Evolutionary conservation across 1,140 invertebrate genomes (phyloP).

Genomic region (Chironomus tepperi): DNA sequence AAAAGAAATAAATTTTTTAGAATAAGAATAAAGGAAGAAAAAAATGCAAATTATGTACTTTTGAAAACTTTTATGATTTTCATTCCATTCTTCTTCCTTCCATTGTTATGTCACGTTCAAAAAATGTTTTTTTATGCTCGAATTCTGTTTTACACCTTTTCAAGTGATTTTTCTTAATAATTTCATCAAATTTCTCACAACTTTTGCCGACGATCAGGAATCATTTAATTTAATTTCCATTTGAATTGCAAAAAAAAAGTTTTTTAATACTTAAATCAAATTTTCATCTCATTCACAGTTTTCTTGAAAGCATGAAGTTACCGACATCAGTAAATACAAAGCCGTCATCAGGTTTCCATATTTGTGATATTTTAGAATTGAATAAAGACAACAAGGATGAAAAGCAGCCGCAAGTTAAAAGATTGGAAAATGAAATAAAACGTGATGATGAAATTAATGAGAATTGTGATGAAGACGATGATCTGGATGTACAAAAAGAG

Average conservation of each 20-base stretch:
- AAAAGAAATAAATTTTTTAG: too few species aligned
- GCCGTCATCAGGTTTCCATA: slow-evolving; percentile 48
- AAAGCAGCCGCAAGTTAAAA: not conserved
- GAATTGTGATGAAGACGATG: slow-evolving; percentile 28
- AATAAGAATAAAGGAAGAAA: too few species aligned
- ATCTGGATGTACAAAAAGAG: not conserved
- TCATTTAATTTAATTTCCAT: not conserved
- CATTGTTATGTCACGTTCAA: not conserved
- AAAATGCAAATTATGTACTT: too few species aligned
- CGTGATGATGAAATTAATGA: not conserved
- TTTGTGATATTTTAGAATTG: slow-evolving; percentile 54
- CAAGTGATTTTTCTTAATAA: not conserved
- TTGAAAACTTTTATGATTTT: not conserved
- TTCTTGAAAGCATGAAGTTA: slow-evolving; percentile 59
- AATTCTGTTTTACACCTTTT: not conserved
- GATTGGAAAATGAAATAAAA: not conserved
- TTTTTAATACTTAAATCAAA: slow-evolving; percentile 1
- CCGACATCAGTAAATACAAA: slow-evolving; percentile 38
- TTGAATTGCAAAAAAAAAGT: not conserved
- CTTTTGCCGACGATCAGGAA: not conserved
- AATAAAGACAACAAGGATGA: slow-evolving; percentile 32
- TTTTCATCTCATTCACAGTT: slow-evolving; percentile 39
- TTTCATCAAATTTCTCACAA: not conserved
- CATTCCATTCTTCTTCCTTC: not conserved
- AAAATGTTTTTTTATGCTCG: not conserved